Evolutionary conservation across 2,113 vertebrate species (phyloP), one percentile per base, ranked within the genome.

Genomic region (Picathartes gymnocephalus): DNA sequence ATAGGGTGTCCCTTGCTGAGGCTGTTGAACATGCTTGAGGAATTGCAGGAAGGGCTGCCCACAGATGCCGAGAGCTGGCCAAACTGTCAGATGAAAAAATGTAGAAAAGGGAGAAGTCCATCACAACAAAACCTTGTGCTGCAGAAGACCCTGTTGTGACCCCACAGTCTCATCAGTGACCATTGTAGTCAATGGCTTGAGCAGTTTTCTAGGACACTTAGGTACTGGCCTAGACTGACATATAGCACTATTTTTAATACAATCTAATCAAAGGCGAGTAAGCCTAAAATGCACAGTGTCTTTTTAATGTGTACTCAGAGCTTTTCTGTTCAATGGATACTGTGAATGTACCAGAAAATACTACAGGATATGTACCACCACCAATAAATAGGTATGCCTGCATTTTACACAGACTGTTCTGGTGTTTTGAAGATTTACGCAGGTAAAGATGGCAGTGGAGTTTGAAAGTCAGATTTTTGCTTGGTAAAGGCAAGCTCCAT

Each of bases 261-360:
- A 69, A 44, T 25, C 15, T 54, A 58, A 78, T 16, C 19, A 31
- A 64, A 74, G 13, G 9, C 0, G 0, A 83, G 7, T 4, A 50
- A 74, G 21, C 22, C 15, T 76, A 76, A 91, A 71, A 74, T 19
- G 28, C 20, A 28, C 25, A 71, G 42, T 25, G 33, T 21, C 12
- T 56, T 87, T 76, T 50, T 56, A 56, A 15, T 37, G 13, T 31
- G 20, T 17, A 51, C 24, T 39, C 37, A 64, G 70, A 42, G n/a
- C 10, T 72, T 85, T 81, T 69, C 22, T 4, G 1, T 28, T 76
- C 35, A 44, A 20, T 24, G 15, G 11, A 7, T 24, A 17, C 30
- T 13, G 11, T 21, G 27, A 79, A 56, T 20, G 10, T 48, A 74
- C 16, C 51, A 71, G 11, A 31, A 83, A 74, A 54, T 47, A 62